Percentiles rank a stretch among this genome's conserved stretches.
Conservation (phyloP, 2,113 vertebrate genomes). For the Aythya baeri region DNA sequence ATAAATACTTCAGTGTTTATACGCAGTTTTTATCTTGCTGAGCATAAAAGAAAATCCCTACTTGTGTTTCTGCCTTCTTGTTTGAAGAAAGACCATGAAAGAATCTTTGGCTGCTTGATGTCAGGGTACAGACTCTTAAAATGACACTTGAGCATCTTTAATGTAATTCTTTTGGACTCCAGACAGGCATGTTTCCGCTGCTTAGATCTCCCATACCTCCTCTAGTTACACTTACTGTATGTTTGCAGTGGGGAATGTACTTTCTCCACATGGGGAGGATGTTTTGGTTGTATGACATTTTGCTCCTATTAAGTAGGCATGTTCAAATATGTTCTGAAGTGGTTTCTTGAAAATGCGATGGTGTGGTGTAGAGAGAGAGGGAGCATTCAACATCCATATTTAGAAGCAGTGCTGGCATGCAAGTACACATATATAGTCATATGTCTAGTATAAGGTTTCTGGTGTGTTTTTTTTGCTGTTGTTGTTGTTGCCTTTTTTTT, state of each 20-base stretch:
- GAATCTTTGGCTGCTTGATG: slow-evolving; percentile 57
- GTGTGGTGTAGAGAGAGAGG: background rate
- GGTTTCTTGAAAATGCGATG: background rate
- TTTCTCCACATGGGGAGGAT: background rate
- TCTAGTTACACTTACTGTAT: background rate
- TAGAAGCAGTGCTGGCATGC: background rate
- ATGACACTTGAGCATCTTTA: slow-evolving; percentile 58
- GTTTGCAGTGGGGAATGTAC: background rate
- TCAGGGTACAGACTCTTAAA: slow-evolving; percentile 44
- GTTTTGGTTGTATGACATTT: slow-evolving; percentile 25
- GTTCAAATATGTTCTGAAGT: slow-evolving; percentile 39
- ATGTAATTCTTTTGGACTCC: slow-evolving; percentile 60
- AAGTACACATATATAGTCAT: background rate
- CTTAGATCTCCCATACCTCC: slow-evolving; percentile 51
- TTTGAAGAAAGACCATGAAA: slow-evolving; percentile 67
- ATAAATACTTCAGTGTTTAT: slow-evolving; percentile 49
- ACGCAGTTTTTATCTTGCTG: slow-evolving; percentile 39
- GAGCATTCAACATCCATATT: background rate
- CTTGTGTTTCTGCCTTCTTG: slow-evolving; percentile 52
- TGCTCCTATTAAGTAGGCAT: background rate
- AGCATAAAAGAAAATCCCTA: slow-evolving; percentile 48
- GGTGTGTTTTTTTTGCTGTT: background rate
- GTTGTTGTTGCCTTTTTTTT: background rate
- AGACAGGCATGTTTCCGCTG: background rate
- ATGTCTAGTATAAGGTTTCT: background rate